phyloP scores from a whole-genome alignment of 1,140 invertebrate species.

The Planococcus citri region DNA sequence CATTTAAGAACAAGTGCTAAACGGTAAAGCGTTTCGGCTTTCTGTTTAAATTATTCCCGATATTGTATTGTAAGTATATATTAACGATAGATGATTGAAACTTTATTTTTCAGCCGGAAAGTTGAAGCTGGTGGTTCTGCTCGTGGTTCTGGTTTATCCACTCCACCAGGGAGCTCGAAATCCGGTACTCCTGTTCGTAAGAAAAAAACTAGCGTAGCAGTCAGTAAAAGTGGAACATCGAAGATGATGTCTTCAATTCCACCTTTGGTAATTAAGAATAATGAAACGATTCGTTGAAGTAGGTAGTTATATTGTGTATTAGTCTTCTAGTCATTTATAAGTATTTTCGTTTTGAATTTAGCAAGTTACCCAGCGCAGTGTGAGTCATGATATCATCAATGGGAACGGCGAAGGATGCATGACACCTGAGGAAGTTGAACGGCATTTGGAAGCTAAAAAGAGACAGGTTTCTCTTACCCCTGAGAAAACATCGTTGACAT shows the following conservation, averaged over 20 bases:
- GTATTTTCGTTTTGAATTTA: background rate
- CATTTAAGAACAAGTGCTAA: background rate
- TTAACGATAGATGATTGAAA: no score
- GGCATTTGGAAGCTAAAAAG: conserved; percentile 74
- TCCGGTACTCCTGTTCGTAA: background rate
- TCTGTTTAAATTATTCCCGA: no score
- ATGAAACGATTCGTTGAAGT: no score
- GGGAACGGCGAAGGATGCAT: conserved; percentile 53
- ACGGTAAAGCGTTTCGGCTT: background rate
- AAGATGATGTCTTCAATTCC: background rate
- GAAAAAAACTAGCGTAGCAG: background rate
- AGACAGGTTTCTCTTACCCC: conserved; percentile 14
- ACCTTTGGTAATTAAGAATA: background rate
- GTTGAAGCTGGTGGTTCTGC: background rate
- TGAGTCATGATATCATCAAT: conserved; percentile 9
- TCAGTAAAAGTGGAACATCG: background rate
- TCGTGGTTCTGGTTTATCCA: background rate
- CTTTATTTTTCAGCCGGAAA: background rate
- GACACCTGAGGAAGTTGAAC: conserved; percentile 83
- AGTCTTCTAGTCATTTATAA: conserved; percentile 30
- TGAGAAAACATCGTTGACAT: conserved; percentile 19
- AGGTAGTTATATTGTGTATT: no score
- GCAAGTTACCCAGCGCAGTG: background rate
- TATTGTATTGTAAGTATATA: no score
- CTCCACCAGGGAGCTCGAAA: background rate